Conservation (phyloP, 2,888 invertebrate species). For the Agrotis exclamationis region DNA sequence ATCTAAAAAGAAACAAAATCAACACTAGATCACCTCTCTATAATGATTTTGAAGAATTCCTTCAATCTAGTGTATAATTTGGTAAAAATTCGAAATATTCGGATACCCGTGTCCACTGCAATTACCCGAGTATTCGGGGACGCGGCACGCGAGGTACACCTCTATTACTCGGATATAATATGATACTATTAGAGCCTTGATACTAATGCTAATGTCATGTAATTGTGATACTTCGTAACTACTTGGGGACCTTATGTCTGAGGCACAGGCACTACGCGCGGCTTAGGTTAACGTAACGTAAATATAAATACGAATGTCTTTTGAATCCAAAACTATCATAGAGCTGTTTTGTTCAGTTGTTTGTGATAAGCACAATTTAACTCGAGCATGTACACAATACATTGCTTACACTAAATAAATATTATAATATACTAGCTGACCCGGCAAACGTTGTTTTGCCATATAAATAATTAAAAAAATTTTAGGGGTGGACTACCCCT, state of each 20-base stretch:
- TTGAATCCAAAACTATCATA: too few species aligned
- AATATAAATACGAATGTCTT: too few species aligned
- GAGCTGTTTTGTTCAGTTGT: too few species aligned
- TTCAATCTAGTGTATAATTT: slow-evolving; percentile 74
- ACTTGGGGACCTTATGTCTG: neutral
- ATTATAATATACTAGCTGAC: too few species aligned
- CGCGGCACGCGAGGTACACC: slow-evolving; percentile 64
- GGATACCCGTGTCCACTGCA: slow-evolving; percentile 67
- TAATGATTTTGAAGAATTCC: slow-evolving; percentile 69
- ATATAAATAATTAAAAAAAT: too few species aligned
- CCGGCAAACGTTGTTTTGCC: too few species aligned
- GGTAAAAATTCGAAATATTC: slow-evolving; percentile 75
- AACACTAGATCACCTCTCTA: slow-evolving; percentile 47
- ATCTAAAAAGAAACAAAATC: slow-evolving; percentile 34
- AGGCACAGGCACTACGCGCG: too few species aligned
- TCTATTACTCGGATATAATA: slow-evolving; percentile 60
- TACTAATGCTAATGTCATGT: slow-evolving; percentile 57
- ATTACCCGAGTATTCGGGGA: slow-evolving; percentile 74
- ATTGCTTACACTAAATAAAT: too few species aligned
- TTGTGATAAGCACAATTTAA: too few species aligned
- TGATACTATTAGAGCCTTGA: slow-evolving; percentile 54
- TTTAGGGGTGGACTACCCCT: too few species aligned
- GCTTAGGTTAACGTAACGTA: too few species aligned
- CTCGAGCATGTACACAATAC: too few species aligned
- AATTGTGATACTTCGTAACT: slow-evolving; percentile 19